A percentile compares a stretch with the other conserved stretches of the same genome.
Conservation (phyloP, 2,113 vertebrate genomes). For the Arvicanthis niloticus region DNA sequence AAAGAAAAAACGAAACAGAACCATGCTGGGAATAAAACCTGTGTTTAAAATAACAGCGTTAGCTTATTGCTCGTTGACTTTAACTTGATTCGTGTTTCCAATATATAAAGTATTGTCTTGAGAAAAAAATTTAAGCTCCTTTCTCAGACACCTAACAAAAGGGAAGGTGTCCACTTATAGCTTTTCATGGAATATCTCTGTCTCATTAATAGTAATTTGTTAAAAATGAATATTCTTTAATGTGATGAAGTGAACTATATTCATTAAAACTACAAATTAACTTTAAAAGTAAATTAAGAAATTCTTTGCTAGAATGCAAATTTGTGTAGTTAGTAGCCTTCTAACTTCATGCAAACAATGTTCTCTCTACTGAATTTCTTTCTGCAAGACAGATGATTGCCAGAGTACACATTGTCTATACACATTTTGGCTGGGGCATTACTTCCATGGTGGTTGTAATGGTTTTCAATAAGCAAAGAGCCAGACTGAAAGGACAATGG, state of each 20-base stretch:
- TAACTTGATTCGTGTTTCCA: constrained; percentile 42
- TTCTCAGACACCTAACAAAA: constrained; percentile 54
- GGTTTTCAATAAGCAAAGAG: constrained; percentile 9
- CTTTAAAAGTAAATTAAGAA: constrained; percentile 64
- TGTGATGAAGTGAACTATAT: neutral
- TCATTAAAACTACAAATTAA: constrained; percentile 52
- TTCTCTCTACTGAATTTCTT: neutral
- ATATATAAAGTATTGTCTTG: constrained; percentile 58
- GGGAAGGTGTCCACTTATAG: constrained; percentile 54
- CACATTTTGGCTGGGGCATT: neutral
- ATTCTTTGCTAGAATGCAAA: constrained; percentile 29
- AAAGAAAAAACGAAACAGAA: neutral
- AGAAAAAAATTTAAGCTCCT: constrained; percentile 63
- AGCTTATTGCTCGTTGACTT: constrained; percentile 61
- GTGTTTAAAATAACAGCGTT: constrained; percentile 29
- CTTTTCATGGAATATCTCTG: constrained; percentile 31
- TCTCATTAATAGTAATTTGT: constrained; percentile 58
- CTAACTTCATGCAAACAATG: constrained; percentile 11
- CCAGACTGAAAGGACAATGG: neutral
- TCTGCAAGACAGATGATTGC: neutral
- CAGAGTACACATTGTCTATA: neutral
- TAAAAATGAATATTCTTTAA: constrained; percentile 38
- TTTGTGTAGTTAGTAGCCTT: neutral
- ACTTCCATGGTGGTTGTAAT: neutral
- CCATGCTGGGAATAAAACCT: neutral